Evolutionary conservation across 1,140 invertebrate species (phyloP).

Genomic region (Drosophila burlai): DNA sequence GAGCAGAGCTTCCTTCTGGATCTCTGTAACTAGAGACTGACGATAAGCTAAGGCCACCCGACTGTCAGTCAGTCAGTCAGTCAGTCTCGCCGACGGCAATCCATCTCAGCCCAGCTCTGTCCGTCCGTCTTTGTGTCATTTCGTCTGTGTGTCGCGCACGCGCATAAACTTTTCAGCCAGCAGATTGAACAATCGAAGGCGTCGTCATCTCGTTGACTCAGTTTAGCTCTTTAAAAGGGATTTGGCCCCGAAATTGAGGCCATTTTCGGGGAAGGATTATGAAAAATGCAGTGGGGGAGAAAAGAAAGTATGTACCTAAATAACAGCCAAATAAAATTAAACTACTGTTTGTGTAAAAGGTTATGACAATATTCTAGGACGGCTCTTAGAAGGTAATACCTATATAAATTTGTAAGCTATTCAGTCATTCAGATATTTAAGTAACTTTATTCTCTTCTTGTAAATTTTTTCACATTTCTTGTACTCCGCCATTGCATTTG

Average conservation of each 20-base stretch:
- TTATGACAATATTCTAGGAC: no score
- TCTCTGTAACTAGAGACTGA: constrained; percentile 50
- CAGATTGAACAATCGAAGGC: constrained; percentile 38
- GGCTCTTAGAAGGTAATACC: no score
- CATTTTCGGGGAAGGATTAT: constrained; percentile 2
- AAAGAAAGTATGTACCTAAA: neutral
- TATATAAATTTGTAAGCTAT: neutral
- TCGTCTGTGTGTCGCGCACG: constrained; percentile 63
- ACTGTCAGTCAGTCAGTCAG: constrained; percentile 52
- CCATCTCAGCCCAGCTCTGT: constrained; percentile 62
- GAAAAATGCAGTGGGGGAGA: neutral
- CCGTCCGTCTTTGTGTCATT: constrained; percentile 22
- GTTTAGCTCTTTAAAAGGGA: constrained; percentile 52
- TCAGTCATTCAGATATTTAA: neutral
- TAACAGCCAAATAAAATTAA: neutral
- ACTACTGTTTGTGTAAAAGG: neutral
- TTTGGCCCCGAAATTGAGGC: constrained; percentile 61
- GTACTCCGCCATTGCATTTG: neutral
- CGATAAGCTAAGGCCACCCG: constrained; percentile 39
- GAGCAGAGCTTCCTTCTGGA: constrained; percentile 44
- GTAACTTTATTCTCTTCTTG: no score
- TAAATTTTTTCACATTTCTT: neutral
- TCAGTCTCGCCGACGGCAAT: constrained; percentile 69
- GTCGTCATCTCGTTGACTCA: constrained; percentile 37
- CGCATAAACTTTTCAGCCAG: constrained; percentile 46